Conservation (phyloP, 2,113 vertebrate genomes). For the Lophochroa leadbeateri region DNA sequence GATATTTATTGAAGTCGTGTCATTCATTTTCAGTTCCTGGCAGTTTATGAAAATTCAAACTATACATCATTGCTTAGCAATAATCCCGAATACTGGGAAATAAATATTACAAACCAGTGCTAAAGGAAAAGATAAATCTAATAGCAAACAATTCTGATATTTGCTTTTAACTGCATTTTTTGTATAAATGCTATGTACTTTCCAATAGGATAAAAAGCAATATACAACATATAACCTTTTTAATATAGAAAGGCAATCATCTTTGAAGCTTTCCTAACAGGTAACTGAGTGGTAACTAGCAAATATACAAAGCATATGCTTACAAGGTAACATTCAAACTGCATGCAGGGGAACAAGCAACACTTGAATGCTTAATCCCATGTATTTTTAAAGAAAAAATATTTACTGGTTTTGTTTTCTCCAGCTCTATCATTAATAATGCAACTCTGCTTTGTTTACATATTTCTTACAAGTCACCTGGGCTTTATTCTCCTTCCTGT, state of each 20-base stretch:
- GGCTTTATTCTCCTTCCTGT: conserved; percentile 7
- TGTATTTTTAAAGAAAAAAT: conserved; percentile 53
- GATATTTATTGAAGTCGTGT: neutral
- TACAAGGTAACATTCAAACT: conserved; percentile 13
- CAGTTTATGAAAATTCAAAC: conserved; percentile 27
- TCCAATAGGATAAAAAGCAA: neutral
- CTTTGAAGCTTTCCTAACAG: conserved; percentile 19
- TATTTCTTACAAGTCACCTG: conserved; percentile 52
- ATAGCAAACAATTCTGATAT: conserved; percentile 20
- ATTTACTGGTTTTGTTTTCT: conserved; percentile 1
- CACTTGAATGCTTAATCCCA: conserved; percentile 19
- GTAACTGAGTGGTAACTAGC: conserved; percentile 25
- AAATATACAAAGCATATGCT: neutral
- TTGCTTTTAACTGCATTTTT: conserved; percentile 38
- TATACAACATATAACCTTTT: neutral
- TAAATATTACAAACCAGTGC: neutral
- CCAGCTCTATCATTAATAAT: conserved; percentile 60
- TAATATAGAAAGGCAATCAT: neutral
- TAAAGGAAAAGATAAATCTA: conserved; percentile 11
- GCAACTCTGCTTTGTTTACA: conserved; percentile 68
- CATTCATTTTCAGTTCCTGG: conserved; percentile 43
- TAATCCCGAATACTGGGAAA: conserved; percentile 55
- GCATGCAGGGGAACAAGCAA: neutral
- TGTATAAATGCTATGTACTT: conserved; percentile 5
- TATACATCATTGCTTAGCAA: neutral